Base-by-base conservation (phyloP, 2,113 vertebrate species). In the Elephas maximus region DNA sequence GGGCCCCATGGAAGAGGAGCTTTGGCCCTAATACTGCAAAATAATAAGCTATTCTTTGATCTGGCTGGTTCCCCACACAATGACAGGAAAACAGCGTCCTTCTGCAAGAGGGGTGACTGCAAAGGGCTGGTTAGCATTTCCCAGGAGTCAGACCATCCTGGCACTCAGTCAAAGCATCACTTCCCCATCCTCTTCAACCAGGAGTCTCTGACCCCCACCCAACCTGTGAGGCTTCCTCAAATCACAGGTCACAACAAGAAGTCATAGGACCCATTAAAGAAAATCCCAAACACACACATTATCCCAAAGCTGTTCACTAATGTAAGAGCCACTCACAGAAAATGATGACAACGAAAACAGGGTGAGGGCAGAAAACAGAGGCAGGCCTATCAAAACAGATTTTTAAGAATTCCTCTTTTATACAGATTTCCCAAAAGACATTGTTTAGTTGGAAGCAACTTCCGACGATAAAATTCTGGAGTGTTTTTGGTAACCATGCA, bases 11-110 rank as follows among this genome's bases (percentile, higher is more conserved):
- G 23, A 30, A 91, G 78, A 92, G 33, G 24, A 71, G 48, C 79
- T 81, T 30, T 53, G 88, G 82, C 90, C 44, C 88, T 67, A 74
- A 62, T 24, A 62, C 60, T 73, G 60, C 87, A 45, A 76, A 86
- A 93, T 60, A 95, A 96, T 26, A 93, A 95, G 85, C 80, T 48
- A 88, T 90, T 93, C 92, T 96, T 77, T 93, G 51, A 88, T 90
- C 65, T 73, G 76, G 45, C 65, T 80, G 44, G 78, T 74, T 69
- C 90, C 44, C 79, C 45, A 76, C 26, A 95, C 0, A 21, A 8
- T 80, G 76, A 73, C n/a, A 60, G 88, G 67, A 77, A 93, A 84
- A 73, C 30, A 11, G 53, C 21, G 11, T 77, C 44, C 76, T 77
- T 45, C 44, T 28, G 76, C 44, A 77, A 77, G 76, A 4, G 33